A percentile compares a stretch with the other conserved stretches of the same genome.
phyloP scores from a whole-genome alignment of 2,113 vertebrate species.

The Xyliphius kryptos region DNA sequence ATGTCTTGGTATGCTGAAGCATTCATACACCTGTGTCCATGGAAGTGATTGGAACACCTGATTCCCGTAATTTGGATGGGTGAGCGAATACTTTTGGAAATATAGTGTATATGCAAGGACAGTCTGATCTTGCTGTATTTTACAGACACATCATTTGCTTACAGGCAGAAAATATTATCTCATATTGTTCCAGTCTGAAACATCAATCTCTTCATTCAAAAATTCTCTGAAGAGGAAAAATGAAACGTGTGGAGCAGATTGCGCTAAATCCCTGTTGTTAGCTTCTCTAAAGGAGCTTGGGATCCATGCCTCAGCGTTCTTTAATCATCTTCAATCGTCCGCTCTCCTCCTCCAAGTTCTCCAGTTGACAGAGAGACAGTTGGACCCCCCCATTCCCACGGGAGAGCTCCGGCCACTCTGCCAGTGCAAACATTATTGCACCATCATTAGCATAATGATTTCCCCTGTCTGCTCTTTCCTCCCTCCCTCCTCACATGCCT shows the following conservation, averaged over 20 bases:
- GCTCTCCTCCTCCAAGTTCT: conserved; percentile 19
- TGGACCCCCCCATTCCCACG: conserved; percentile 10
- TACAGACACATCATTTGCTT: too few relatives aligned
- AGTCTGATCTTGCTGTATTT: too few relatives aligned
- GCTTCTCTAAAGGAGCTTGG: not conserved
- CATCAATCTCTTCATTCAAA: too few relatives aligned
- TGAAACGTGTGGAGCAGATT: conserved; percentile 15
- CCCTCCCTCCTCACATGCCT: not conserved
- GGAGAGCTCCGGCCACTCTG: conserved; percentile 11
- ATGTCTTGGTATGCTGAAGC: too few relatives aligned
- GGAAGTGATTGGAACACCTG: too few relatives aligned
- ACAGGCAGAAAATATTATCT: too few relatives aligned
- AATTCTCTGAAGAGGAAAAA: too few relatives aligned
- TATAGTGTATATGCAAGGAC: too few relatives aligned
- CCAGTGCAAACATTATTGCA: conserved; percentile 23
- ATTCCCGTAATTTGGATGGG: too few relatives aligned
- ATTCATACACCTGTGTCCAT: too few relatives aligned
- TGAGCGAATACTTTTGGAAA: too few relatives aligned
- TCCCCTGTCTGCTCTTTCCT: not conserved
- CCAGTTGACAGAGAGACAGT: conserved; percentile 7
- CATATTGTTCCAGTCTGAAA: too few relatives aligned
- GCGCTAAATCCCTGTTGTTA: conserved; percentile 2
- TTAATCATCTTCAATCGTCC: conserved; percentile 21
- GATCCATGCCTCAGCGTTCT: conserved; percentile 21
- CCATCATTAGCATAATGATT: conserved; percentile 25